A percentile compares a stretch with the other conserved stretches of the same genome.
phyloP scores from a whole-genome alignment of 2,797 vertebrate genomes.

The Muscicapa comitata region DNA sequence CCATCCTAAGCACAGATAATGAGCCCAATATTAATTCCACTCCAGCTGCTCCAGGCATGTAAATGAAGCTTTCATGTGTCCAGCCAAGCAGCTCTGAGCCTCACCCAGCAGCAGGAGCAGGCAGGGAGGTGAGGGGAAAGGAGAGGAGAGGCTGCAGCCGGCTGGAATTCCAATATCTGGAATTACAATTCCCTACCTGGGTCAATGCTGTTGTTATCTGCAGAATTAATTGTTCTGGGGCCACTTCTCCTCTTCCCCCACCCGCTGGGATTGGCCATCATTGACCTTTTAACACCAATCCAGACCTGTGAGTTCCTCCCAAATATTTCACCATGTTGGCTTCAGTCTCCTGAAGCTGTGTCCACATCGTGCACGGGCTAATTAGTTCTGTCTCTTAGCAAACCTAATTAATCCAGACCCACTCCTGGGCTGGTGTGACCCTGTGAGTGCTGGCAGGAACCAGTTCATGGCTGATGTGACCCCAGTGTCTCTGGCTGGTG shows the following conservation, averaged over 20 bases:
- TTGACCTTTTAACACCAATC: background rate
- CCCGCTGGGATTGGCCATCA: rapidly evolving
- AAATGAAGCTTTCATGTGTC: background rate
- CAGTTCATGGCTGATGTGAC: background rate
- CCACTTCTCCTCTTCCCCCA: background rate
- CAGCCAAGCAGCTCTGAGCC: background rate
- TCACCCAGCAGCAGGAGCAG: background rate
- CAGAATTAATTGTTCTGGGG: background rate
- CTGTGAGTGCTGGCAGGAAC: background rate
- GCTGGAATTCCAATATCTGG: background rate
- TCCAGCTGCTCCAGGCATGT: background rate
- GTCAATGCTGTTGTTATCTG: background rate
- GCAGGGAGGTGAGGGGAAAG: background rate
- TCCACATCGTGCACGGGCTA: rapidly evolving
- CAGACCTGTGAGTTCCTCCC: rapidly evolving
- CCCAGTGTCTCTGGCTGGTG: background rate
- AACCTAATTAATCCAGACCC: background rate
- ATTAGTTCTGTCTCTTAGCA: background rate
- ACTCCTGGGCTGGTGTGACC: background rate
- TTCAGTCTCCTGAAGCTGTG: rapidly evolving
- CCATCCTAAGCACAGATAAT: slow-evolving; percentile 25
- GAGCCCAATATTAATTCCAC: slow-evolving; percentile 36
- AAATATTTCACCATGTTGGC: rapidly evolving
- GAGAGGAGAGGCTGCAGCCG: background rate
- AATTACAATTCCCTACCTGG: background rate